These are phyloP conservation scores for Typhlichthys eigenmanni DNA, from an alignment of 2,797 vertebrate genomes.

Conservation along the genomic window DNA sequence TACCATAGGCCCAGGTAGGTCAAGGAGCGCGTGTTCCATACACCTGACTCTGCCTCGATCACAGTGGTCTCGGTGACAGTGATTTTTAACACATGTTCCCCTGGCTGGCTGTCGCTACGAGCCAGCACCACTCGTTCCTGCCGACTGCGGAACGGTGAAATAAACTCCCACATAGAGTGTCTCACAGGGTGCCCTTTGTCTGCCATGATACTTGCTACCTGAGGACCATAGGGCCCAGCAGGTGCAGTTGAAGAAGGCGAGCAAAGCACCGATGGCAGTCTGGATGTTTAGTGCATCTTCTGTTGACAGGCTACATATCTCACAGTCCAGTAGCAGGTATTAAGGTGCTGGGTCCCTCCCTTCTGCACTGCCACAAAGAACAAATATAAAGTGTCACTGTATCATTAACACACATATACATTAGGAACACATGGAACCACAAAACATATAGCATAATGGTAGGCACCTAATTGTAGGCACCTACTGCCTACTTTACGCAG, in stretches of 20 bases:
- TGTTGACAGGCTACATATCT: neutral
- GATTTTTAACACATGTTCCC: conserved; percentile 88
- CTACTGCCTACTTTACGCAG: too few species aligned
- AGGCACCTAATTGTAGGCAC: too few species aligned
- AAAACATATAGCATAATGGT: too few species aligned
- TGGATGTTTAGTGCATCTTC: conserved; percentile 46
- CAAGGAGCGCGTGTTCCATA: conserved; percentile 86
- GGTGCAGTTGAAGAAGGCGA: conserved; percentile 3
- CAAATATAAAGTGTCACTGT: too few species aligned
- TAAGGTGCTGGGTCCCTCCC: too few species aligned
- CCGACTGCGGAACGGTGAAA: conserved; percentile 71
- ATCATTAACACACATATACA: too few species aligned
- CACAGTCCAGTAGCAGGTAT: neutral
- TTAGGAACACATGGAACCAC: too few species aligned
- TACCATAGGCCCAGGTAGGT: conserved; percentile 90
- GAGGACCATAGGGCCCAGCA: conserved; percentile 25
- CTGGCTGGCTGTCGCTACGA: conserved; percentile 80
- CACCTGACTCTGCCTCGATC: conserved; percentile 89
- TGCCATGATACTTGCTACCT: conserved; percentile 47
- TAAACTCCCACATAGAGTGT: conserved; percentile 62
- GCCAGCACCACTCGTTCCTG: conserved; percentile 82
- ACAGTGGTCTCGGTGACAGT: conserved; percentile 93
- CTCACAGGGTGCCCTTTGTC: conserved; percentile 58
- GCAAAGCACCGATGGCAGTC: neutral
- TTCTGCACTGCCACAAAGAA: too few species aligned